phyloP scores from a whole-genome alignment of 2,797 vertebrate species.

The Synaphobranchus kaupii region DNA sequence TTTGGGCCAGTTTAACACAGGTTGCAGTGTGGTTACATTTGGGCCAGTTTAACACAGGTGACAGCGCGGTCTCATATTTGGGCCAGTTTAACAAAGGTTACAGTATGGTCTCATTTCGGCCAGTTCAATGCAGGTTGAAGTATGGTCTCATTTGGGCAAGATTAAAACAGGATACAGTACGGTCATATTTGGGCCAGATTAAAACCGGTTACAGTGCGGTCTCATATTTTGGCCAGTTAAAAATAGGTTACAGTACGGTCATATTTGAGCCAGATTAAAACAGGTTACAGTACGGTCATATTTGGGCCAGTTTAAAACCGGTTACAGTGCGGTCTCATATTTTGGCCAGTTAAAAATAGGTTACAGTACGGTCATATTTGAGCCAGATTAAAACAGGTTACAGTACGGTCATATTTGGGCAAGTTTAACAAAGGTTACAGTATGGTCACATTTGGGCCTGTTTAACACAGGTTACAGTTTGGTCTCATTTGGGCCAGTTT shows the following conservation, averaged over 20 bases:
- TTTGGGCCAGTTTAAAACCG: slow-evolving; percentile 13
- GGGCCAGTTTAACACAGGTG: slow-evolving; percentile 26
- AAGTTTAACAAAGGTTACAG: slow-evolving; percentile 33
- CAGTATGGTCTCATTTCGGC: slow-evolving; percentile 23
- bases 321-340: slow-evolving; percentile 54
- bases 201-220: slow-evolving; percentile 30
- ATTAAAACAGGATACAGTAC: slow-evolving; percentile 27
- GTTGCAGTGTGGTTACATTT: slow-evolving; percentile 71
- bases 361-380: slow-evolving; percentile 71
- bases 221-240: slow-evolving; percentile 70
- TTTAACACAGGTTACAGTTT: slow-evolving; percentile 34
- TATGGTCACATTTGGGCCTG: slow-evolving; percentile 49
- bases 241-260: slow-evolving; percentile 28
- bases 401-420: slow-evolving; percentile 71
- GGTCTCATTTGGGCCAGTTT: neutral
- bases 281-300: slow-evolving; percentile 35
- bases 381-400: slow-evolving; percentile 28
- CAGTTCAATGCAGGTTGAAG: neutral
- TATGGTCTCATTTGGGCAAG: slow-evolving; percentile 70
- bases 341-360: neutral
- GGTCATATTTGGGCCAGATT: neutral
- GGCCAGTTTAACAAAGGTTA: slow-evolving; percentile 30
- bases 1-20: slow-evolving; percentile 11
- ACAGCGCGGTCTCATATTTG: neutral
- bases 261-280: neutral